Percentiles rank a stretch among this genome's conserved stretches.
Evolutionary conservation across 2,888 invertebrate genomes (phyloP).

Genomic region (Nycteola revayana): DNA sequence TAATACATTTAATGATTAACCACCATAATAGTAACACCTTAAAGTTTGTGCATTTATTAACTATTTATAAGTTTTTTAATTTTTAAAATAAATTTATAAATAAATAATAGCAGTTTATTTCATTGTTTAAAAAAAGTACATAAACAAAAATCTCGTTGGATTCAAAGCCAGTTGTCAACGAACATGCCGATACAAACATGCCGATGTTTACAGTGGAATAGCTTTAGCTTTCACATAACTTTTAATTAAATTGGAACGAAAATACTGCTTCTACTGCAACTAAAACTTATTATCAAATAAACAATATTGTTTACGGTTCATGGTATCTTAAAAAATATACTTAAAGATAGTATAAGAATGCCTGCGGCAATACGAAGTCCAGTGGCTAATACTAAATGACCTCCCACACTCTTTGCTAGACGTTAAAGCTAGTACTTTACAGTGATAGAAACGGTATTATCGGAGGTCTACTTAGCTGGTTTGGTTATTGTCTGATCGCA

Average conservation of each 20-base stretch:
- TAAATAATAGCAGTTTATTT: no score
- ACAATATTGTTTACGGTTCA: conserved; percentile 38
- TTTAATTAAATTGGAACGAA: conserved; percentile 36
- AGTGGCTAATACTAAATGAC: conserved; percentile 19
- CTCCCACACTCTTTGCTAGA: conserved; percentile 2
- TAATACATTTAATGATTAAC: no score
- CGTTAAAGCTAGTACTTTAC: not conserved
- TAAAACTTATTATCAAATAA: conserved; percentile 32
- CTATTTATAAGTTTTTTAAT: no score
- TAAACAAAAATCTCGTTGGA: no score
- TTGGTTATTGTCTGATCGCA: conserved; percentile 36
- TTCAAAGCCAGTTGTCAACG: no score
- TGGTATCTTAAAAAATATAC: conserved; percentile 35
- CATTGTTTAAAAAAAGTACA: no score
- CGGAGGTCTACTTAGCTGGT: conserved; percentile 21
- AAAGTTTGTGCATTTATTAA: no score
- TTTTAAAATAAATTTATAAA: no score
- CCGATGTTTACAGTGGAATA: no score
- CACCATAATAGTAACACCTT: no score
- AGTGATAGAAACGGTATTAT: not conserved
- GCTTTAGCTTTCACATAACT: conserved; percentile 9
- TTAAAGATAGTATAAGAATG: conserved; percentile 27
- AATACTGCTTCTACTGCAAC: conserved; percentile 26
- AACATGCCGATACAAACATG: no score
- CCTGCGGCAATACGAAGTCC: conserved; percentile 23